These are phyloP conservation scores for Ischnura elegans DNA, from an alignment of 2,888 invertebrate genomes.

Conservation along the genomic window DNA sequence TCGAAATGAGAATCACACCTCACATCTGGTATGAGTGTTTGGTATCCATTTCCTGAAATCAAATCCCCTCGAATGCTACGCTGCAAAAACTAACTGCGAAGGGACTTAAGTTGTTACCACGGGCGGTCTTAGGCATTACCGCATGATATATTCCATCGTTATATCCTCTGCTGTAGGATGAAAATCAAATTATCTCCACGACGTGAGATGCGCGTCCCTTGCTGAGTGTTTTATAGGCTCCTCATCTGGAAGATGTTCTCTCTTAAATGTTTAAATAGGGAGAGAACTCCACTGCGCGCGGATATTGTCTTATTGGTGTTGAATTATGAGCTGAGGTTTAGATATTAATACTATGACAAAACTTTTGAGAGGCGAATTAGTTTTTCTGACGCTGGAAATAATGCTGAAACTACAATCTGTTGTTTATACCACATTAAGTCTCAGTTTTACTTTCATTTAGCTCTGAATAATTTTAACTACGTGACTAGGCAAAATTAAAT, in stretches of 20 bases:
- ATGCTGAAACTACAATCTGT: too few species aligned
- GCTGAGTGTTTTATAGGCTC: not conserved
- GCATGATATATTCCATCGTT: not conserved
- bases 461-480: too few species aligned
- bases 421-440: too few species aligned
- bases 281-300: not conserved
- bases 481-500: too few species aligned
- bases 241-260: not conserved
- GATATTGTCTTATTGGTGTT: not conserved
- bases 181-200: not conserved
- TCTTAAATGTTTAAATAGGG: not conserved
- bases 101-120: not conserved
- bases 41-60: not conserved
- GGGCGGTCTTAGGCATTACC: not conserved
- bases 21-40: not conserved
- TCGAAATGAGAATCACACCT: not conserved
- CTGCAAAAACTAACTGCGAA: not conserved
- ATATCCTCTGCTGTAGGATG: not conserved
- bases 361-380: too few species aligned
- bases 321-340: too few species aligned
- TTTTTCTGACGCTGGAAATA: too few species aligned
- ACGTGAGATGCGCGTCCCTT: not conserved
- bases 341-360: too few species aligned
- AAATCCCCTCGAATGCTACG: not conserved
- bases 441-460: too few species aligned